phyloP scores from a whole-genome alignment of 2,113 vertebrate species.

The Alces alces region DNA sequence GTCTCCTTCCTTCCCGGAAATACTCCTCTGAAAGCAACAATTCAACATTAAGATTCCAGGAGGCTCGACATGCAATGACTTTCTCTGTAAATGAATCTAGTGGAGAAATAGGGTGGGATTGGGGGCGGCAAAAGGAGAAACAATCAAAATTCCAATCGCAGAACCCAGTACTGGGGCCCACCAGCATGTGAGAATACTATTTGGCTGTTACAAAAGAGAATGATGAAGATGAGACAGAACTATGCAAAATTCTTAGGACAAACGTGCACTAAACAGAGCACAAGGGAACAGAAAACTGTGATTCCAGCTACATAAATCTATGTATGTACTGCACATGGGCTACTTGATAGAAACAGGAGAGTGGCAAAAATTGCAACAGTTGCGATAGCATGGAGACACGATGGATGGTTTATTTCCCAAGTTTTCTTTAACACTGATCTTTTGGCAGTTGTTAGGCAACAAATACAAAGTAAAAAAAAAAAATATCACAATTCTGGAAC shows the following conservation, averaged over 20 bases:
- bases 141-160: background rate
- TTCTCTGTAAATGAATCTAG: background rate
- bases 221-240: background rate
- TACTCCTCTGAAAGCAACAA: background rate
- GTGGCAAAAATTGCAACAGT: background rate
- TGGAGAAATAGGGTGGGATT: background rate
- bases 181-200: background rate
- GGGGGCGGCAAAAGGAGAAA: background rate
- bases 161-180: background rate
- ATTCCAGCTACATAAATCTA: background rate
- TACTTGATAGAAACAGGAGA: background rate
- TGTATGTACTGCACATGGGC: accelerated
- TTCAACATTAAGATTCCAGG: background rate
- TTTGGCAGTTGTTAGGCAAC: background rate
- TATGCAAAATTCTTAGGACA: background rate
- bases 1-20: background rate
- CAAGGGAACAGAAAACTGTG: background rate
- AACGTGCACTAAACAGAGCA: background rate
- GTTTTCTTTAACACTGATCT: background rate
- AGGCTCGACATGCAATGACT: accelerated
- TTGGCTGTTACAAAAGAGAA: background rate
- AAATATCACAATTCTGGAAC: background rate
- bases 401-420: background rate
- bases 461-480: background rate
- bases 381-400: background rate